Evolutionary conservation across 2,113 vertebrate species (phyloP), one percentile per base, ranked within the genome.

Genomic region (Embiotoca jacksoni): DNA sequence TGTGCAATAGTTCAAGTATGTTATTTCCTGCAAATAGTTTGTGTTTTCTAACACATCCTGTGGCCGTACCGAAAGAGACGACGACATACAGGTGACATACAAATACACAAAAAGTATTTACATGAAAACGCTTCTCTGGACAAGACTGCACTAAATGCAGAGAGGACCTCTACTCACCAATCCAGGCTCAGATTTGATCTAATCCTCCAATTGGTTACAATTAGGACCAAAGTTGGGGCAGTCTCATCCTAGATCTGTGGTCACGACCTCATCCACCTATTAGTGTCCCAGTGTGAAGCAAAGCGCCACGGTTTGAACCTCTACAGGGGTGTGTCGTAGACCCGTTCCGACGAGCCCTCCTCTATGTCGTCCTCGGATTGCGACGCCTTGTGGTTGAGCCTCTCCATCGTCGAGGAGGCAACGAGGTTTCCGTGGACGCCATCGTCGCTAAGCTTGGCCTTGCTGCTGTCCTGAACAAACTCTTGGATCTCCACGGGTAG

Each of bases 401-500:
- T 97, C 74, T 97, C 96, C 0, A 91, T 47, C 9, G 93, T 90
- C 3, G 95, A 84, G 54, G 95, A 93, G 70, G 90, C 79, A 52
- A 94, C 72, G 0, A 91, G 85, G 80, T 79, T 85, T 33, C 84
- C 79, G 83, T 83, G 80, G 94, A 88, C 61, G 78, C 86, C 3
- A 86, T 95, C 96, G 63, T 96, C 96, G 4, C 85, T 95, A 53
- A 95, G 93, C 88, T 96, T 97, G 85, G 95, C 94, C 94, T 97
- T 97, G 96, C 97, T 95, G 75, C 96, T 96, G 90, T 99, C 98
- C 92, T 99, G 98, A 58, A 99, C 97, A 3, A 99, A 99, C 90
- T 99, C 98, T 92, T 98, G 94, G 91, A 99, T 98, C 94, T 99
- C 98, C 93, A 97, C 93, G 32, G 98, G 98, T 66, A 99, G 95